phyloP scores from a whole-genome alignment of 2,797 vertebrate genomes.

The Potorous gilbertii region DNA sequence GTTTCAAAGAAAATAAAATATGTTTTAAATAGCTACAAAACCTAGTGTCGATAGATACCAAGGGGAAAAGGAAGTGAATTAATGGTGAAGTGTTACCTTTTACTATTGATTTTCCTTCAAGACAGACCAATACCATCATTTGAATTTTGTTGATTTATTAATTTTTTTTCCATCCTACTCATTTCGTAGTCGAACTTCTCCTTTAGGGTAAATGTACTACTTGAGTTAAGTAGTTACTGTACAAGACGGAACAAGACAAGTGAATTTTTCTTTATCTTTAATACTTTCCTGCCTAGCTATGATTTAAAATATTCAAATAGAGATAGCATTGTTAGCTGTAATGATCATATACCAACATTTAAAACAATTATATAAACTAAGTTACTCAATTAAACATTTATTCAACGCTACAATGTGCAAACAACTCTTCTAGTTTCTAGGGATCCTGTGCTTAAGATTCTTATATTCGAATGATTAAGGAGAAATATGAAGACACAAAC shows the following conservation, averaged over 20 bases:
- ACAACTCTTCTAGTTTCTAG: background rate
- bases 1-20: slow-evolving; percentile 6
- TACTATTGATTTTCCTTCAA: slow-evolving; percentile 67
- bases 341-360: slow-evolving; percentile 69
- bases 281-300: slow-evolving; percentile 61
- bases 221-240: slow-evolving; percentile 68
- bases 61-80: slow-evolving; percentile 41
- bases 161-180: slow-evolving; percentile 65
- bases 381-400: background rate
- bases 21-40: slow-evolving; percentile 18
- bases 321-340: slow-evolving; percentile 49
- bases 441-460: background rate
- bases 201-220: slow-evolving; percentile 71
- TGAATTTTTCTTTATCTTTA: slow-evolving; percentile 76
- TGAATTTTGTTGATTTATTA: slow-evolving; percentile 75
- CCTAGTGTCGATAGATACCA: slow-evolving; percentile 23
- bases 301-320: slow-evolving; percentile 59
- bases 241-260: slow-evolving; percentile 53
- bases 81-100: slow-evolving; percentile 47
- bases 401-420: background rate
- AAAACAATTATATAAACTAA: background rate
- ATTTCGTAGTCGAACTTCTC: slow-evolving; percentile 70
- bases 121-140: background rate
- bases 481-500: background rate
- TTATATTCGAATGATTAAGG: background rate